Conservation (phyloP, 2,113 vertebrate genomes). For the Carollia perspicillata region DNA sequence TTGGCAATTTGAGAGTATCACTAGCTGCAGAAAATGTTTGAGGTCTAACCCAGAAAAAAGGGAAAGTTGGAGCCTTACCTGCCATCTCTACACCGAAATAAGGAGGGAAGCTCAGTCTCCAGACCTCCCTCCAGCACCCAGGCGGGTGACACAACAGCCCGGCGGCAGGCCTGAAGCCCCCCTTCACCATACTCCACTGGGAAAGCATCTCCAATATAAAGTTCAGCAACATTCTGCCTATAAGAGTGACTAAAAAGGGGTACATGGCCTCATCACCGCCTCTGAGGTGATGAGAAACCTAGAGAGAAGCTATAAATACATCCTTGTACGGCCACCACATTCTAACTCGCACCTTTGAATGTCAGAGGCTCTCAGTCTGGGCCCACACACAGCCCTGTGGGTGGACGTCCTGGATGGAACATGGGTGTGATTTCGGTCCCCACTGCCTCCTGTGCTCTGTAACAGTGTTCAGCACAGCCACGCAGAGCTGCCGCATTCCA, state of each 20-base stretch:
- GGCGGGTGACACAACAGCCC: background rate
- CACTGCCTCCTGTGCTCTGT: background rate
- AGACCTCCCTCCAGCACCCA: background rate
- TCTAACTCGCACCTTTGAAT: background rate
- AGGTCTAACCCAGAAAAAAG: background rate
- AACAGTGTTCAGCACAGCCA: background rate
- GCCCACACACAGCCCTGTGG: background rate
- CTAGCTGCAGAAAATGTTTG: background rate
- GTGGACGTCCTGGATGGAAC: background rate
- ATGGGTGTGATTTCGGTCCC: background rate
- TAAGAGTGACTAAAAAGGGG: background rate
- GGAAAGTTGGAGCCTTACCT: background rate
- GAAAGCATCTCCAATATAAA: background rate
- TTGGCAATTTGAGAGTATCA: background rate
- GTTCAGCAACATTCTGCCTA: background rate
- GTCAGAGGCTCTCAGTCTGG: background rate
- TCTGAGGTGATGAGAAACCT: background rate
- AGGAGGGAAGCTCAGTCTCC: background rate
- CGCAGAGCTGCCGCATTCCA: background rate
- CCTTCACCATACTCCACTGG: background rate
- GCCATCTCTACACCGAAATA: background rate
- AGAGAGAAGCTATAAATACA: background rate
- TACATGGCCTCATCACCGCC: background rate
- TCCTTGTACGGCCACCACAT: background rate
- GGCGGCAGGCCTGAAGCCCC: background rate